Evolutionary conservation across 2,113 vertebrate genomes (phyloP), one percentile per base, ranked within the genome.

Genomic region (Mustela nigripes): DNA sequence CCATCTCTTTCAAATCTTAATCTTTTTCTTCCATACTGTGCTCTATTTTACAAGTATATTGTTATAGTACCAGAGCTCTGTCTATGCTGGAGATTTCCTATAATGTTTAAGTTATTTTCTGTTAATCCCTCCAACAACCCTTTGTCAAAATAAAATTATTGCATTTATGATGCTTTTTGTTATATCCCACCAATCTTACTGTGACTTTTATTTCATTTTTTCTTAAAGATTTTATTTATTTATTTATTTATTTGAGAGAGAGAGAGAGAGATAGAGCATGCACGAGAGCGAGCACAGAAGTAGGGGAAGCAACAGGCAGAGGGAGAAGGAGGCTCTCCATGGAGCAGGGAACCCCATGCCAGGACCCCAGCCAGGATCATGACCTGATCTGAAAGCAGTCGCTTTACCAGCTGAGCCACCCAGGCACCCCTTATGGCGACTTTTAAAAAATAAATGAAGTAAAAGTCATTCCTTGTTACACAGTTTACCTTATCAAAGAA

Each of bases 151-250:
- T 88, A 39, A 73, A 86, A 56, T 78, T 91, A 18, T 60, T 94
- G 24, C 56, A 78, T 67, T 93, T 89, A 69, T 9, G 65, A 82
- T 45, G 22, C 28, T 93, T 69, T 81, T 95, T 69, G 19, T 88
- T 92, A 80, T 81, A 89, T 80, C 58, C 33, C 31, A 62, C 39
- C 62, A 88, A 87, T 94, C 85, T 95, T 81, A 74, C 7, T 76
- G 8, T 80, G 16, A 48, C 63, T 48, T 88, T 89, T 65, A 26
- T 28, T 63, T 62, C 6, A 26, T 63, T 28, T 63, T 65, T 65
- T 33, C 31, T 33, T 33, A 16, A 65, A 65, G 63, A 65, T 65
- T 65, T 33, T 65, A 31, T 65, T 63, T 63, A 28, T 63, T 65
- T 65, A 63, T 63, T 63, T 63, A 50, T 50, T 50, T 56, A 56